A percentile compares a stretch with the other conserved stretches of the same genome.
These are phyloP conservation scores for Leucania comma DNA, from an alignment of 2,888 invertebrate species.

Conservation along the genomic window DNA sequence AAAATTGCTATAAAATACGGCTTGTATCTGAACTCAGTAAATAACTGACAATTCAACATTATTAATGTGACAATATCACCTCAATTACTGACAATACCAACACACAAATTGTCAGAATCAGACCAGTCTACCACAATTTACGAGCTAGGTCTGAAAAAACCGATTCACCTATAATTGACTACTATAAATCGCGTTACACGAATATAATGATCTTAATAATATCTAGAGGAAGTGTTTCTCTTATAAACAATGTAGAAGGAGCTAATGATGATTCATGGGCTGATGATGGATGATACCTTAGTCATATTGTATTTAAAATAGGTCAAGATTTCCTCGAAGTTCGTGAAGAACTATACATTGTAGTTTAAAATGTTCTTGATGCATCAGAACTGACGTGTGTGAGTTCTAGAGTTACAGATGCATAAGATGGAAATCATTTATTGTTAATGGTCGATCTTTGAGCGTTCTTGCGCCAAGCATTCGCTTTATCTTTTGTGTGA, in stretches of 20 bases:
- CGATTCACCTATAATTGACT: conserved; percentile 23
- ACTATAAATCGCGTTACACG: conserved; percentile 33
- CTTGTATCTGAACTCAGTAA: conserved; percentile 12
- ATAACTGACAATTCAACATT: conserved; percentile 25
- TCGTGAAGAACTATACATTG: conserved; percentile 12
- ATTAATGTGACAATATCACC: conserved; percentile 37
- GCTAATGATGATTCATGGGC: conserved; percentile 45
- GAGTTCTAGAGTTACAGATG: conserved; percentile 3
- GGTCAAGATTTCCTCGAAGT: conserved; percentile 47
- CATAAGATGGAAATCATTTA: conserved; percentile 8
- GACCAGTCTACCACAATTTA: conserved; percentile 19
- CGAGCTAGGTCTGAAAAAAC: conserved; percentile 4
- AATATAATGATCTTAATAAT: conserved; percentile 32
- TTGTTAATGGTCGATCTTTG: conserved; percentile 3
- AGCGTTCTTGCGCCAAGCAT: conserved; percentile 18
- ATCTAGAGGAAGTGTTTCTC: conserved; percentile 23
- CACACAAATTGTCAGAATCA: conserved; percentile 42
- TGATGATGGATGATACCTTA: conserved; percentile 42
- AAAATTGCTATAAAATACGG: conserved; percentile 20
- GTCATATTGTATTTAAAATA: conserved; percentile 36
- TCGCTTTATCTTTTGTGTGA: conserved; percentile 4
- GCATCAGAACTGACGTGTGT: conserved; percentile 20
- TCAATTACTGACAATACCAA: conserved; percentile 36
- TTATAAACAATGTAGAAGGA: conserved; percentile 33
- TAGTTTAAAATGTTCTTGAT: conserved; percentile 41